Percentiles rank a stretch among this genome's conserved stretches.
Conservation (phyloP, 2,797 vertebrate genomes). For the Geotrypetes seraphini region DNA sequence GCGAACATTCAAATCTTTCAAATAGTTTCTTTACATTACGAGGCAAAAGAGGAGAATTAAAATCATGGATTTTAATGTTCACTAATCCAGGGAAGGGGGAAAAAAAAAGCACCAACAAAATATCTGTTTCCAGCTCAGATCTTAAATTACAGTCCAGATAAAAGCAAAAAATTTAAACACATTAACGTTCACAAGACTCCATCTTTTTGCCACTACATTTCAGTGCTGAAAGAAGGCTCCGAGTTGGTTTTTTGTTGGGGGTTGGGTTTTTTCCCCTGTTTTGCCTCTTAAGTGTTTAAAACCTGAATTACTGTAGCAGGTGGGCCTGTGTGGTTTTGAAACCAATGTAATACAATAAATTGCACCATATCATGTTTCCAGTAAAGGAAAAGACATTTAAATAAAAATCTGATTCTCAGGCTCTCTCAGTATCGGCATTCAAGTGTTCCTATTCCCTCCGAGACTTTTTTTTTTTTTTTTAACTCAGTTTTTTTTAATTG, state of each 20-base stretch:
- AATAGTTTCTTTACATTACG: too few species aligned
- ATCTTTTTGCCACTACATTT: conserved; percentile 16
- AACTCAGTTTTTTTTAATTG: conserved; percentile 52
- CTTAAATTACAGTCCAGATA: not conserved
- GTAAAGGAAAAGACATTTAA: conserved; percentile 46
- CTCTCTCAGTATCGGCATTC: conserved; percentile 47
- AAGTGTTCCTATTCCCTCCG: conserved; percentile 41
- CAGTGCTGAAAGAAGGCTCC: conserved; percentile 27
- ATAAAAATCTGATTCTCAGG: conserved; percentile 38
- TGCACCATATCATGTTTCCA: conserved; percentile 53
- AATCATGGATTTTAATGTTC: too few species aligned
- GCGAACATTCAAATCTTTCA: too few species aligned
- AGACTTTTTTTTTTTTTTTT: conserved; percentile 50
- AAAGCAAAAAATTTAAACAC: not conserved
- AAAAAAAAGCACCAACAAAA: not conserved
- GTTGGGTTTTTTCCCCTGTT: conserved; percentile 26
- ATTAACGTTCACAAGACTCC: not conserved
- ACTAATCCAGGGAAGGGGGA: too few species aligned
- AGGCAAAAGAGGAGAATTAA: too few species aligned
- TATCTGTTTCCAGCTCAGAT: not conserved
- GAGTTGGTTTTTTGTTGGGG: too few species aligned
- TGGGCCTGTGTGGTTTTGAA: conserved; percentile 51
- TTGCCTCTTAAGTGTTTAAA: conserved; percentile 35
- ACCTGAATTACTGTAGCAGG: conserved; percentile 58
- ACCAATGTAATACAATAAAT: conserved; percentile 61